Base-by-base conservation (phyloP, 2,888 invertebrate species). In the Ichneumoninae sp. region DNA sequence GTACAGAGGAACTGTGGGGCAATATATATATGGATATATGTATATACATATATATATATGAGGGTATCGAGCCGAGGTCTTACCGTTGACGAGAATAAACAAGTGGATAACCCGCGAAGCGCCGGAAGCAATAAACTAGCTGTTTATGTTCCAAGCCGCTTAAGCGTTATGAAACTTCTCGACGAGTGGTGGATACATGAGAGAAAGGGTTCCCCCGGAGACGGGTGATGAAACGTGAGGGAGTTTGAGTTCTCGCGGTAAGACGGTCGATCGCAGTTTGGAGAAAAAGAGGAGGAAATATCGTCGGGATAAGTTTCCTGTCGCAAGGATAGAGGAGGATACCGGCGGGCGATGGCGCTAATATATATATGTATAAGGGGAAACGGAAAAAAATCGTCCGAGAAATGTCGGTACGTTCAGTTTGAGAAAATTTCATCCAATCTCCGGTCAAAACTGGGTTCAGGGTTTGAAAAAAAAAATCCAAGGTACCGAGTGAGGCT, bases 121-220 rank as follows among this genome's bases (percentile, higher is more conserved):
- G 63, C 30, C 63, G 44, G 63, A 77, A 54, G 68, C 69, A 84
- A 87, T 86, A 87, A 88, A 89, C 83, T 88, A 77, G 81, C 84
- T 89, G 86, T 88, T 88, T 87, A 87, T 86, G 79, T 78, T 75
- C 50, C 68, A 74, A 81, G 79, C 84, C 78, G 76, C 85, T 85
- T 81, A 83, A 79, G 73, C 78, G 77, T 83, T 83, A 86, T 81
- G 85, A 87, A 88, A 88, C 74, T 77, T 80, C n/a, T 75, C 54
- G 26, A 40, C 66, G 65, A 40, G 71, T 50, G 10, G 71, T 13
- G 30, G 19, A 71, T 70, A 65, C 26, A 71, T 33, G 70, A 47
- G n/a, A 52, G n/a, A 26, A 40, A 22, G 40, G 22, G 54, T 54
- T 19, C 33, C 40, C 8, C 33, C 52, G 33, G 0, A 10, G 30